Base-by-base conservation (phyloP, 2,888 invertebrate species). In the Siphlonurus alternatus region DNA sequence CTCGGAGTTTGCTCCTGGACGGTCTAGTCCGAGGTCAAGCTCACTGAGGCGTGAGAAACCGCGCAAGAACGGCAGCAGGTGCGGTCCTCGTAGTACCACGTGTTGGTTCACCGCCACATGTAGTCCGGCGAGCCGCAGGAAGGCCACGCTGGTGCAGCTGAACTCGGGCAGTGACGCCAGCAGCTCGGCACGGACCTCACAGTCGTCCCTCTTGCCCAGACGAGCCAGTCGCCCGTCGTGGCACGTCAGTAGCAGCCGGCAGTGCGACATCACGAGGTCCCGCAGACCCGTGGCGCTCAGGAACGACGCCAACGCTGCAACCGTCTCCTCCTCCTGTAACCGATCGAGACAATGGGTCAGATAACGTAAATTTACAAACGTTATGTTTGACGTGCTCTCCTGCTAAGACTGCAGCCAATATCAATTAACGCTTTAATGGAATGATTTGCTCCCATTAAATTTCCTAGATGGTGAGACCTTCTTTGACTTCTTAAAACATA, bases 221-320 rank as follows among this genome's bases (percentile, higher is more conserved):
- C 74, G 72, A 19, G 75, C 70, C 23, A 76, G 69, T 65, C 74
- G 75, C 64, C 76, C 75, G 66, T 76, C 76, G 69, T 76, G 76
- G 53, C 76, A 73, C n/a, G 76, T 75, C 65, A 80, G 74, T 73
- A 80, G 79, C 61, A 80, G 73, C 25, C 79, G 75, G 59, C 80
- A 79, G 70, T 79, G 79, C 69, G 79, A 76, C 64, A 80, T 72
- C 67, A 78, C 79, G 69, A 80, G 71, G 70, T 80, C 80, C 65
- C 80, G 75, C 10, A 80, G 76, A 66, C 75, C 76, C 64, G 79
- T 79, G 66, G 77, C 76, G 67, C 76, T 74, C 66, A 80, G 73
- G 68, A 80, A 74, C 64, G 76, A 76, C 64, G 79, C 74, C 69
- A 80, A 74, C 59, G 77, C 77, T 23, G 78, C 74, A 63, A 80